Percentiles rank a stretch among this genome's conserved stretches.
phyloP scores from a whole-genome alignment of 2,113 vertebrate species.

The Neogobius melanostomus region DNA sequence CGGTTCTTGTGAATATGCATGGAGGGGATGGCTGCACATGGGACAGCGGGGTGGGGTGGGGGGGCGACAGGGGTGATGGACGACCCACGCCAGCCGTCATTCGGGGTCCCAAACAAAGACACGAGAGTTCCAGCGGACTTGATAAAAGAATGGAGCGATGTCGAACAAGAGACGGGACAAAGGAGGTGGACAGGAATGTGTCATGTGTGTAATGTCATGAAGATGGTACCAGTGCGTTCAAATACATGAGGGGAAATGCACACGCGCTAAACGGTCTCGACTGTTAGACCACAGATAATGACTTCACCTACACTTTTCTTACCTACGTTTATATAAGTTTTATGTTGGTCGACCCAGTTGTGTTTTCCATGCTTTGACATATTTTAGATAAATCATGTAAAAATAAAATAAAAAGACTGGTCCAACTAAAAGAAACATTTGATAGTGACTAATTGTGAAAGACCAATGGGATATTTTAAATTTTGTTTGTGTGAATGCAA shows the following conservation, averaged over 20 bases:
- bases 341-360: too few relatives aligned
- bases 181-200: constrained; percentile 5
- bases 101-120: constrained; percentile 66
- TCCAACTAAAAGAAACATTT: too few relatives aligned
- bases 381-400: too few relatives aligned
- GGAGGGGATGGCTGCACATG: constrained; percentile 31
- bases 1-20: constrained; percentile 76
- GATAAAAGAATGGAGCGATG: constrained; percentile 63
- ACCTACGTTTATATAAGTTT: too few relatives aligned
- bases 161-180: background rate
- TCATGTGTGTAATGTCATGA: background rate
- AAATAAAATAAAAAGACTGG: too few relatives aligned
- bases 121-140: constrained; percentile 46
- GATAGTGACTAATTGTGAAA: too few relatives aligned
- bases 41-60: constrained; percentile 43
- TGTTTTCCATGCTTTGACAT: too few relatives aligned
- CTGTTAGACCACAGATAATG: too few relatives aligned
- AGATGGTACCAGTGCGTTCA: constrained; percentile 5
- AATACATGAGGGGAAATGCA: background rate
- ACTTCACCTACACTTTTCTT: too few relatives aligned
- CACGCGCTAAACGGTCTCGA: background rate
- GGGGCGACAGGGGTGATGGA: constrained; percentile 72
- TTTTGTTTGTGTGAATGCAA: too few relatives aligned
- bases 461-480: too few relatives aligned
- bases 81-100: constrained; percentile 66